phyloP scores from a whole-genome alignment of 2,888 invertebrate genomes.

The Himalopsyche japonica region DNA sequence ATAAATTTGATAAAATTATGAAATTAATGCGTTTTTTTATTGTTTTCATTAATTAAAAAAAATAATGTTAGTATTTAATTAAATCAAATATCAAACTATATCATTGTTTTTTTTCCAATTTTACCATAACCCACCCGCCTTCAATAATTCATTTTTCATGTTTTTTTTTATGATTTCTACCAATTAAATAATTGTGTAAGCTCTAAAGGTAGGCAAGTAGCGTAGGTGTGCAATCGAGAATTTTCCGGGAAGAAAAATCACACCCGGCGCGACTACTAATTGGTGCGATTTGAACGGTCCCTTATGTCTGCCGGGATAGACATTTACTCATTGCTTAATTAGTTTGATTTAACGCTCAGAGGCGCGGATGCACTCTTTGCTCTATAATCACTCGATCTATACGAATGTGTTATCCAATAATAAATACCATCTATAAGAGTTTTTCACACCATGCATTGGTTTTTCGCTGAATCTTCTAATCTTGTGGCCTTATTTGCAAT shows the following conservation, averaged over 20 bases:
- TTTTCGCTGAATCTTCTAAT: no score
- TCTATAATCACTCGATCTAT: background rate
- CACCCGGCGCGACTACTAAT: slow-evolving; percentile 21
- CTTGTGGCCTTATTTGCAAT: no score
- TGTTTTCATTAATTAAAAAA: no score
- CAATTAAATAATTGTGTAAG: background rate
- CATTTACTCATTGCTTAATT: slow-evolving; percentile 41
- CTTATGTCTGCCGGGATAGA: slow-evolving; percentile 8
- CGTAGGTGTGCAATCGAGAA: background rate
- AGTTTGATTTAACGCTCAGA: slow-evolving; percentile 36
- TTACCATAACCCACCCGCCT: no score
- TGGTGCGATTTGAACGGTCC: slow-evolving; percentile 18
- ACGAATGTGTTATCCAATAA: background rate
- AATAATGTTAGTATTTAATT: no score
- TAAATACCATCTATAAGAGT: no score
- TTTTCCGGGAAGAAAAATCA: background rate
- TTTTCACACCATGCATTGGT: no score
- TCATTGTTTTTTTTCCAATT: no score
- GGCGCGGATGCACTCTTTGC: background rate
- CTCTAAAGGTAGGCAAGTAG: background rate
- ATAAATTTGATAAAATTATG: no score
- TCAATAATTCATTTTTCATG: background rate
- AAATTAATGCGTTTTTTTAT: no score
- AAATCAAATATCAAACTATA: no score
- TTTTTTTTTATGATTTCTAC: background rate